These are phyloP conservation scores for Hirtodrosophila histrioides DNA, from an alignment of 2,888 invertebrate species.

Conservation along the genomic window DNA sequence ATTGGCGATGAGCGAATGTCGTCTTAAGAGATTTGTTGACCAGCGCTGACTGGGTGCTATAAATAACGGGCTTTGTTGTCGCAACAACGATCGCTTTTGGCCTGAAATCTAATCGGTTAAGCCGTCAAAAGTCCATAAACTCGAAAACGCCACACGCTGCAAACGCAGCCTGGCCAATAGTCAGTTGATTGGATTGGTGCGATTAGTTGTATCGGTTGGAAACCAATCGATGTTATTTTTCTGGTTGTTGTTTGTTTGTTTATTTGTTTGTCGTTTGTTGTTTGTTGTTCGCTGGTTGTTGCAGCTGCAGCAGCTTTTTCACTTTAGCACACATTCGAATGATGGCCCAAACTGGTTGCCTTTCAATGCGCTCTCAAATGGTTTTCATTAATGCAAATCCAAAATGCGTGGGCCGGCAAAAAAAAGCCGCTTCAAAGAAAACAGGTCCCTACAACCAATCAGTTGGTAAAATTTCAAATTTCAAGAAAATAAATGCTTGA, in stretches of 20 bases:
- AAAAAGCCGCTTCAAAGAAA: constrained; percentile 34
- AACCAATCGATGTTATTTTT: neutral
- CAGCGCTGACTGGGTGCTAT: constrained; percentile 24
- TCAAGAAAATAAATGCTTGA: constrained; percentile 1
- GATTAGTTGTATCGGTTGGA: constrained; percentile 15
- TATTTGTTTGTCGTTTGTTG: constrained; percentile 6
- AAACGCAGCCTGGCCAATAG: constrained; percentile 17
- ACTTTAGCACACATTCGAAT: constrained; percentile 53
- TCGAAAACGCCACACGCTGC: constrained; percentile 37
- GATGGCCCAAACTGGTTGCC: constrained; percentile 51
- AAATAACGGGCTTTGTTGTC: constrained; percentile 27
- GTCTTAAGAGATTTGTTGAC: constrained; percentile 26
- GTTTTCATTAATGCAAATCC: constrained; percentile 54
- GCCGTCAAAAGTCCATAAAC: constrained; percentile 51
- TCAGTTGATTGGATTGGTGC: neutral
- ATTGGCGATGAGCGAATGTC: constrained; percentile 9
- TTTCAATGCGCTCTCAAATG: constrained; percentile 46
- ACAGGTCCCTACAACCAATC: constrained; percentile 41
- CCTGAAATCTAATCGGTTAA: constrained; percentile 42
- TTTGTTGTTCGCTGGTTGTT: constrained; percentile 3
- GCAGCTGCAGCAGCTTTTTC: constrained; percentile 50
- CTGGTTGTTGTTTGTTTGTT: neutral
- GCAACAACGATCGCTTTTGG: constrained; percentile 18
- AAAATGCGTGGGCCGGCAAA: constrained; percentile 56
- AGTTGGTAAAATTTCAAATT: constrained; percentile 15